Conservation (phyloP, 2,797 vertebrate genomes). For the Acrossocheilus wenchowensis region DNA sequence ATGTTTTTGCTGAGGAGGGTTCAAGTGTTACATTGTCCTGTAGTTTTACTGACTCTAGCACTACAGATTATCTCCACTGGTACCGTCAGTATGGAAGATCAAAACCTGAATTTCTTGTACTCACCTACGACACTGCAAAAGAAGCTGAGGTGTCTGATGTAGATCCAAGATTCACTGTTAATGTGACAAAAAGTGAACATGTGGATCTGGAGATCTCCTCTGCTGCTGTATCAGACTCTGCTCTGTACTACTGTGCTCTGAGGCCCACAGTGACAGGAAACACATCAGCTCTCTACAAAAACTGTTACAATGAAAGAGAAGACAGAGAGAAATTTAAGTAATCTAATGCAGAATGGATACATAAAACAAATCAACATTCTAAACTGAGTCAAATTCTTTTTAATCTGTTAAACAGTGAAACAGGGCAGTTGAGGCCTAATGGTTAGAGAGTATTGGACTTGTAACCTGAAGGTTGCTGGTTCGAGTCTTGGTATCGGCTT, state of each 20-base stretch:
- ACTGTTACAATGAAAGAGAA: neutral
- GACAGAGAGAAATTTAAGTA: neutral
- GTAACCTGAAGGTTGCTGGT: neutral
- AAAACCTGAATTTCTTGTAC: constrained; percentile 3
- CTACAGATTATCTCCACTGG: neutral
- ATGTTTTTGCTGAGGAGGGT: neutral
- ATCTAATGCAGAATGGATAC: too few relatives aligned
- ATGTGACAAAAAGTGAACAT: neutral
- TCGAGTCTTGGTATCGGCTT: neutral
- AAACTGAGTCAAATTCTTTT: too few relatives aligned
- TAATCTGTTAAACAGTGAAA: too few relatives aligned
- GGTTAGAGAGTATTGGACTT: too few relatives aligned
- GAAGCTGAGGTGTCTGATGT: neutral
- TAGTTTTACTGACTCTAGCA: neutral
- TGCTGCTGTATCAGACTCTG: neutral
- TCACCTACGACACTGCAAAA: neutral
- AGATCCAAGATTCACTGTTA: neutral
- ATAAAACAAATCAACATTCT: neutral
- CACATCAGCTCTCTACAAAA: neutral
- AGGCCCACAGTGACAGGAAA: neutral
- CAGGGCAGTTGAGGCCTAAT: too few relatives aligned
- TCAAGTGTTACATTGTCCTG: neutral
- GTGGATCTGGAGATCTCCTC: constrained; percentile 8
- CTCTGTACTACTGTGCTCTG: constrained; percentile 1
- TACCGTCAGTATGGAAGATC: neutral